Conservation (phyloP, 2,888 invertebrate genomes). For the Hydrotaea cyrtoneurina region DNA sequence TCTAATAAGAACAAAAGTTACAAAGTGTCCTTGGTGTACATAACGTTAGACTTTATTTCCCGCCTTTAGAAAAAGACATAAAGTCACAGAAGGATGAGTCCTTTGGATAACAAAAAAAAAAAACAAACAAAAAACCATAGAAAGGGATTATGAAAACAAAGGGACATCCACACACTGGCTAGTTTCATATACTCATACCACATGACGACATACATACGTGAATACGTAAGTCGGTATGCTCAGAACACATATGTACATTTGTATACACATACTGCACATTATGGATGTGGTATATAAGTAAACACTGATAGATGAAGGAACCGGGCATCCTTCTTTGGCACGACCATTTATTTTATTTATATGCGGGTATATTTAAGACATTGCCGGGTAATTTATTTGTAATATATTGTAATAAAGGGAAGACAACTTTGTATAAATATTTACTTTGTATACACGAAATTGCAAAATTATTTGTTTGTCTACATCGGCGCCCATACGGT, state of each 20-base stretch:
- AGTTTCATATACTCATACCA: neutral
- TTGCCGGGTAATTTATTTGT: conserved; percentile 37
- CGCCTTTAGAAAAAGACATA: conserved; percentile 30
- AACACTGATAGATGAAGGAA: neutral
- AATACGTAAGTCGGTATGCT: neutral
- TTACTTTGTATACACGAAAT: conserved; percentile 57
- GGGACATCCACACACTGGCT: neutral
- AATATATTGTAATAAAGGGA: conserved; percentile 8
- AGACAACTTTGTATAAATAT: conserved; percentile 48
- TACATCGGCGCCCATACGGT: neutral
- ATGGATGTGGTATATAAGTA: neutral
- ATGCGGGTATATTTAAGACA: conserved; percentile 39
- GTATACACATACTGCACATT: neutral
- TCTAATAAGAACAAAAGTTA: conserved; percentile 40
- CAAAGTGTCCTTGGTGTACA: conserved; percentile 26
- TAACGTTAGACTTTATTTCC: conserved; percentile 31
- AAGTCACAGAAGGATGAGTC: conserved; percentile 45
- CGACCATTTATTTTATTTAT: conserved; percentile 21
- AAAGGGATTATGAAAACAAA: conserved; percentile 56
- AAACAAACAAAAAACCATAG: conserved; percentile 43
- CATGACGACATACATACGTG: neutral
- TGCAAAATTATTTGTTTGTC: conserved; percentile 51
- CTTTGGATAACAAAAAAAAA: conserved; percentile 51
- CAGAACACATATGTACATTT: neutral
- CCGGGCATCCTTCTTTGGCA: neutral